Base-by-base conservation (phyloP, 2,888 invertebrate genomes). In the Melinopterus prodromus region DNA sequence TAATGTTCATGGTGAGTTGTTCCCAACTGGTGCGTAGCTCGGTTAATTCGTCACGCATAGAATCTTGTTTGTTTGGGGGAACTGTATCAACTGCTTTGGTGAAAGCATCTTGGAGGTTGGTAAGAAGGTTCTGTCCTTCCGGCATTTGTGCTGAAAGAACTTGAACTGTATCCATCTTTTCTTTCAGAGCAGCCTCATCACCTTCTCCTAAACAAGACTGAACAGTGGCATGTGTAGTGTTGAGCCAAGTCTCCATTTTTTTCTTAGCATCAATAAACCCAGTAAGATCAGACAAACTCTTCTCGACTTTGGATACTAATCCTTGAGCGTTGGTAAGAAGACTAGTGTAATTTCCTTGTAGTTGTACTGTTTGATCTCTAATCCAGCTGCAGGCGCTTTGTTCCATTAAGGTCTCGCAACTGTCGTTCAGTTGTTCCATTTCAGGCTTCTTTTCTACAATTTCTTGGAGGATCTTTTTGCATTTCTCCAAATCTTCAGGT, bases 251-350 rank as follows among this genome's bases (percentile, higher is more conserved):
- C 83, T 96, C 94, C 84, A 98, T 91, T 85, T 96, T 95, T 81
- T 94, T 92, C 86, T 97, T 96, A 16, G 96, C 96, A 85, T 96
- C 96, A 6, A 96, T 91, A 88, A 98, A 97, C 87, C 98, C 97
- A 0, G 96, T 96, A 86, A 97, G 97, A 88, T 98, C 97, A 0
- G 96, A 95, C 0, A 98, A 90, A 88, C 96, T 97, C 90, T 97
- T 97, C 87, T 98, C 97, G 12, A 97, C 94, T 87, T 95, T 95
- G 0, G 96, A 94, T 16, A 97, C 95, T 70, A 97, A 90, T 87
- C 93, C 94, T 91, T 97, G 97, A 37, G 95, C 94, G 82, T 93
- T 93, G 0, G 96, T 95, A 37, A 97, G 88, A 14, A 97, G 88
- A 83, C 94, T 93, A 0, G 96, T 95, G 86, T 97, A 97, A 80